Evolutionary conservation across 37 sponge, comb jelly and placozoan genomes (phyloP), one percentile per base, ranked within the genome.

Genomic region (Geodia barretti): DNA sequence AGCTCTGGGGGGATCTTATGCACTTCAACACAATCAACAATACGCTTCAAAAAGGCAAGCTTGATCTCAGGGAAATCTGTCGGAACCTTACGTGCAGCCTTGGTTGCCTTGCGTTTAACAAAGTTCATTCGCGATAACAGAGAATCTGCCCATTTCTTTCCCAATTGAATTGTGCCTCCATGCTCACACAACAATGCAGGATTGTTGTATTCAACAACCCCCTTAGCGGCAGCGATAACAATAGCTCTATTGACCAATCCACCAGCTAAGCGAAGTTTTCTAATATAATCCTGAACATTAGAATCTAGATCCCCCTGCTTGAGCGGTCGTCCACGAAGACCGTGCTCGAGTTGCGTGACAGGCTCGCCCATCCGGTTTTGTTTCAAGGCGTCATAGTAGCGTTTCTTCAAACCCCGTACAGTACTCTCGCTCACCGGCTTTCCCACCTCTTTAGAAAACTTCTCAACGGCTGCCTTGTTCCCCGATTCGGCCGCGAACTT

Each of bases 121-220:
- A 25, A 68, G 2, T 38, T 32, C 26, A 39, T 66, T 14, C 70
- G 31, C 19, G 36, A 42, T n/a, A n/a, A n/a, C n/a, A n/a, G n/a
- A 35, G 80, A 79, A n/a, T 79, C 80, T 4, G 80, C 70, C 80
- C 80, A 79, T 23, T 64, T 67, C 41, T 29, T n/a, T 38, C 70
- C 70, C 20, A 79, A 35, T 35, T 43, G 34, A 33, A 79, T 41
- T 68, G 80, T 30, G 58, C 70, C 80, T 29, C 70, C 66, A 68
- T 79, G 80, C 39, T 37, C 70, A 4, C 24, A 19, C 23, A 79
- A 40, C 14, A 79, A 25, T 79, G 14, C 64, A 42, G 80, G 80
- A 38, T 79, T 79, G 8, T 64, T 63, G 47, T 79, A 29, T 35
- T n/a, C 19, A 34, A 79, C 80, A 34, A 79, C 68, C 32, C 80